Evolutionary conservation across 2,888 invertebrate genomes (phyloP).

Genomic region (Plagodis pulveraria): DNA sequence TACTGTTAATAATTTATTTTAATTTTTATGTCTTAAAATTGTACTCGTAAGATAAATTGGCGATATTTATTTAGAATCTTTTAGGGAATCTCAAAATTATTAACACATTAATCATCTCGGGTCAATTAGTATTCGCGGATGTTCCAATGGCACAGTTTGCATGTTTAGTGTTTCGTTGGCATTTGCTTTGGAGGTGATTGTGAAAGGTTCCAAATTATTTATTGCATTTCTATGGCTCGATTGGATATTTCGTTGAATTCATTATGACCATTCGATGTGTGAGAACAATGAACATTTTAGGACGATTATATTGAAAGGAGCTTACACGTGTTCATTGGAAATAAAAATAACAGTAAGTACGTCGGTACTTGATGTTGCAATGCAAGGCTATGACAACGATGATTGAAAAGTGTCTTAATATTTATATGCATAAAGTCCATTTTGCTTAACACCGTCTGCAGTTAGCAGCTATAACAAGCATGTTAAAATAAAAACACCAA

Average conservation of each 20-base stretch:
- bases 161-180: constrained; percentile 60
- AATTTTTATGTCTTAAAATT: constrained; percentile 77
- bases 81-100: constrained; percentile 79
- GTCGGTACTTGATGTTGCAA: constrained; percentile 44
- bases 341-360: constrained; percentile 34
- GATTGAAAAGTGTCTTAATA: constrained; percentile 62
- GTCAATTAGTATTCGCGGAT: constrained; percentile 60
- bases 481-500: constrained; percentile 62
- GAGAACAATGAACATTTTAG: constrained; percentile 37
- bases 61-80: constrained; percentile 78
- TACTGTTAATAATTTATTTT: constrained; percentile 83
- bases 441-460: constrained; percentile 70
- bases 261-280: constrained; percentile 37
- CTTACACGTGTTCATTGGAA: constrained; percentile 64
- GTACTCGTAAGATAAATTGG: constrained; percentile 70
- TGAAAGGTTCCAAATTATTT: constrained; percentile 60
- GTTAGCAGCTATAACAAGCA: constrained; percentile 69
- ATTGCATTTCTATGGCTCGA: constrained; percentile 65
- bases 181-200: constrained; percentile 61
- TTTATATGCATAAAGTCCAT: constrained; percentile 58
- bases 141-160: constrained; percentile 61
- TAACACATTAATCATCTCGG: constrained; percentile 55
- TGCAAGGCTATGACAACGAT: constrained; percentile 57
- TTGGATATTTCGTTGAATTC: constrained; percentile 50
- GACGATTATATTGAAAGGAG: constrained; percentile 52